Evolutionary conservation across 2,113 vertebrate species (phyloP).

Genomic region (Alethe castanea): DNA sequence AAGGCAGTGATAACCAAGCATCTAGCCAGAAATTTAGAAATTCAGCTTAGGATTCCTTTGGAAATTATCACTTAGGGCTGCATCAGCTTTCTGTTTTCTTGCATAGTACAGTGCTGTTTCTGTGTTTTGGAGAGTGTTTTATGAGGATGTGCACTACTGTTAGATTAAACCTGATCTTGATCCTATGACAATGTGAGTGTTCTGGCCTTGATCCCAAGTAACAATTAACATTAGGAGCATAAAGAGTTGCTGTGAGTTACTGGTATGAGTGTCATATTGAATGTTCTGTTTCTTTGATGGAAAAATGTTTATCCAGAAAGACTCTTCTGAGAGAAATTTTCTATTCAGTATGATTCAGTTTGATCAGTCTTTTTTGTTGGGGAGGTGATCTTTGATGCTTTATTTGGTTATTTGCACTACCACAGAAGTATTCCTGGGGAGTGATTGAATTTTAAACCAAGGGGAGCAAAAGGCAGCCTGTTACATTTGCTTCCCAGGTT

Average conservation of each 20-base stretch:
- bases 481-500: slow-evolving; percentile 28
- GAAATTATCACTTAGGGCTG: background rate
- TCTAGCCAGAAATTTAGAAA: background rate
- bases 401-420: background rate
- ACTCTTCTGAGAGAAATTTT: background rate
- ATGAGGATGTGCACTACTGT: background rate
- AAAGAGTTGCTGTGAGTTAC: background rate
- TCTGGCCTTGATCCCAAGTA: background rate
- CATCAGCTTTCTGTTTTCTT: background rate
- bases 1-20: background rate
- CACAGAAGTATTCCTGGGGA: background rate
- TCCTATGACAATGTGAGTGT: background rate
- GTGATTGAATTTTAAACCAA: background rate
- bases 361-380: background rate
- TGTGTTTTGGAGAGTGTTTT: background rate
- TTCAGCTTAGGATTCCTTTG: background rate
- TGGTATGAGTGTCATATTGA: background rate
- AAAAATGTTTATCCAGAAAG: background rate
- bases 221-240: background rate
- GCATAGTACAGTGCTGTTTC: background rate
- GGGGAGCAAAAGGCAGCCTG: slow-evolving; percentile 27
- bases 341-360: background rate
- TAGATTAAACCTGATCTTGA: background rate
- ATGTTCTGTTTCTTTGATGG: background rate
- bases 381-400: background rate